phyloP scores from a whole-genome alignment of 2,113 vertebrate genomes.

The Azemiops feae region DNA sequence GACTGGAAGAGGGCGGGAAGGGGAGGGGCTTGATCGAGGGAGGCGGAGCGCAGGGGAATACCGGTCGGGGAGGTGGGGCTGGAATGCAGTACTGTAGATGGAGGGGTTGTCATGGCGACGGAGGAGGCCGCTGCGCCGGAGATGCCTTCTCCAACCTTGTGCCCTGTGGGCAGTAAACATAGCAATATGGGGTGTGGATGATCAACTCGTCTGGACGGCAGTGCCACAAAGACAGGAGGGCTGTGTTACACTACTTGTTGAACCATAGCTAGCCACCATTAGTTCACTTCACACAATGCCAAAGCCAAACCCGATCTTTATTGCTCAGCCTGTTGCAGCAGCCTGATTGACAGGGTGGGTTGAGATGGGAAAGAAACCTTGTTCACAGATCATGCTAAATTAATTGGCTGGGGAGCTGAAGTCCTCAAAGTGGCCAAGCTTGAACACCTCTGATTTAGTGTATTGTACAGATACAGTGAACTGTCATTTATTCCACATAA shows the following conservation, averaged over 20 bases:
- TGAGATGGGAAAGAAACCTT: not conserved
- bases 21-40: not conserved
- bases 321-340: not conserved
- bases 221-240: not conserved
- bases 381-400: not conserved
- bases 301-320: not conserved
- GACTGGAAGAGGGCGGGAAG: not conserved
- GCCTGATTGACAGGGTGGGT: not conserved
- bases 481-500: too few species aligned
- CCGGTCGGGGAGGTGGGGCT: not conserved
- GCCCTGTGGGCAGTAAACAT: not conserved
- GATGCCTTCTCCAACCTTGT: not conserved
- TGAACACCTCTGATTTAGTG: not conserved
- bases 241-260: not conserved
- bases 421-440: too few species aligned
- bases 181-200: not conserved
- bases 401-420: not conserved
- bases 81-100: not conserved
- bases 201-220: not conserved
- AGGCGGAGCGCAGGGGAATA: not conserved
- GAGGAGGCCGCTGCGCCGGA: not conserved
- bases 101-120: constrained; percentile 28
- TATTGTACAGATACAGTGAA: too few species aligned
- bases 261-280: not conserved
- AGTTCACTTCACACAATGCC: not conserved